These are phyloP conservation scores for Lamellibrachia satsuma DNA, from an alignment of 2,888 invertebrate genomes.

Conservation along the genomic window DNA sequence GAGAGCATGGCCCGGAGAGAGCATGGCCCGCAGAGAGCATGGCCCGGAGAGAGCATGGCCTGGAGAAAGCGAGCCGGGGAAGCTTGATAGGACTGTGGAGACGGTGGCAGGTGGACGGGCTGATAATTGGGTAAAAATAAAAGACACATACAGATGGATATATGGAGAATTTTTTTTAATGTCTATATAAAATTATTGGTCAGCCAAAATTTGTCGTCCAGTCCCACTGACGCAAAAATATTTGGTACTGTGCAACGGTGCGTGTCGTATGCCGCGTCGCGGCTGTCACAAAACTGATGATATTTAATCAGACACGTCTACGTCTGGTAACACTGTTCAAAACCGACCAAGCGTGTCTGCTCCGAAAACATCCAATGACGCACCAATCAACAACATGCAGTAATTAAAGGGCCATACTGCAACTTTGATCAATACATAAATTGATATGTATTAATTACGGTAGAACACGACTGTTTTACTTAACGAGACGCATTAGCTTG, in stretches of 20 bases:
- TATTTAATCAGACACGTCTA: too few relatives aligned
- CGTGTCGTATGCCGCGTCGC: too few relatives aligned
- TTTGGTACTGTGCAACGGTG: too few relatives aligned
- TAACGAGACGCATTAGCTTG: not conserved
- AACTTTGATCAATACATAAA: not conserved
- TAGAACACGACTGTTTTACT: not conserved
- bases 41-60: too few relatives aligned
- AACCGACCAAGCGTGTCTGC: not conserved
- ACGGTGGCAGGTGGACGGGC: not conserved
- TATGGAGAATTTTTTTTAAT: too few relatives aligned
- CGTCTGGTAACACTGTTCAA: too few relatives aligned
- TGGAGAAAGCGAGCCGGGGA: not conserved
- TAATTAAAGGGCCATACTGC: not conserved
- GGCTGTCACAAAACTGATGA: too few relatives aligned
- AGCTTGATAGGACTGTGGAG: not conserved
- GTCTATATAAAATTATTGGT: too few relatives aligned
- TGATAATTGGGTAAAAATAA: not conserved
- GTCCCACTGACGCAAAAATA: not conserved
- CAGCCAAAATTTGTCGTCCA: not conserved
- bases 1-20: too few relatives aligned
- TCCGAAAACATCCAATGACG: not conserved
- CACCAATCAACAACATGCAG: not conserved
- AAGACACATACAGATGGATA: not conserved
- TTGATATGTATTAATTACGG: not conserved
- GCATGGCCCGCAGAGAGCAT: too few relatives aligned